phyloP scores from a whole-genome alignment of 2,113 vertebrate genomes.

The Sander lucioperca region DNA sequence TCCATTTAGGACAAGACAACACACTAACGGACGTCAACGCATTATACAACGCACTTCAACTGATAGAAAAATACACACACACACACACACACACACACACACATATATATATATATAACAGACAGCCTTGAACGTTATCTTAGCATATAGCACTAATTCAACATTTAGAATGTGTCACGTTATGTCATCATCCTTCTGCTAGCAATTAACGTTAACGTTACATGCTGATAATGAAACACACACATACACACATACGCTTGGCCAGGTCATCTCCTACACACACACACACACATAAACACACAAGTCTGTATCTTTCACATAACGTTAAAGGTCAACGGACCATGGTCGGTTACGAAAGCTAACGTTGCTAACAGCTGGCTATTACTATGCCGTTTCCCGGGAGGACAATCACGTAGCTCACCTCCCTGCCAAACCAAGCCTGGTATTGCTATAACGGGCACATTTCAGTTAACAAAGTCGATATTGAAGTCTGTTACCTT shows the following conservation, averaged over 20 bases:
- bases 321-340: slow-evolving; percentile 17
- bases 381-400: neutral
- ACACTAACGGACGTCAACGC: rapidly evolving
- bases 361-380: slow-evolving; percentile 34
- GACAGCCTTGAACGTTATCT: neutral
- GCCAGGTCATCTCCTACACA: no score
- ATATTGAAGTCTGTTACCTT: slow-evolving; percentile 63
- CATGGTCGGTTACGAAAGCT: neutral
- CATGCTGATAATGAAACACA: neutral
- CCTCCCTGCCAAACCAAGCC: neutral
- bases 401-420: neutral
- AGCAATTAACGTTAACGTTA: neutral
- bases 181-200: slow-evolving; percentile 45
- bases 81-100: neutral
- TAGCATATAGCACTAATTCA: neutral
- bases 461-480: neutral
- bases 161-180: slow-evolving; percentile 1
- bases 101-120: no score
- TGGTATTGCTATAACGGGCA: neutral
- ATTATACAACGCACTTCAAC: neutral
- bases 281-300: neutral
- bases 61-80: neutral
- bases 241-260: neutral
- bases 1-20: neutral
- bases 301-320: neutral